Evolutionary conservation across 2,888 invertebrate genomes (phyloP), one percentile per base, ranked within the genome.

Genomic region (Poecilus cupreus): DNA sequence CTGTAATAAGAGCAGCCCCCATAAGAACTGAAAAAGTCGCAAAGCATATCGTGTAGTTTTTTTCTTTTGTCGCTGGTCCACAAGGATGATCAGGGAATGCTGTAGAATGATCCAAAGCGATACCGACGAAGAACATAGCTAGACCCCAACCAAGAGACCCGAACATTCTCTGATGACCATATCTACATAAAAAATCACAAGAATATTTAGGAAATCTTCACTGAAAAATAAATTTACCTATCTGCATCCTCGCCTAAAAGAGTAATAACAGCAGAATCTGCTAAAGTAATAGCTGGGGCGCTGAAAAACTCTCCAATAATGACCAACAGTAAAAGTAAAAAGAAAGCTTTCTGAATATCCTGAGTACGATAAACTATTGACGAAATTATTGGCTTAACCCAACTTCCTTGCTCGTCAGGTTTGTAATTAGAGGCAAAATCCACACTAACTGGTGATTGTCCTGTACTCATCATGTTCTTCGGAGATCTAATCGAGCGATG

Each of bases 21-120:
- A 99, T 99, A 32, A 99, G 91, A 32, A 98, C 96, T 16, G 97
- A 96, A 90, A 99, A 99, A 60, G 98, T 97, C 10, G 98, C 97
- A 90, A 99, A 99, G 89, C 99, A 99, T 84, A 99, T 97, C 39
- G 97, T 98, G 90, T 99, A 99, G 90, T 99, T 99, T 89, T 98
- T 97, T 90, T 99, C 99, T 87, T 96, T 94, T 82, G 93, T 92
- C 86, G 96, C 96, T 5, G 97, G 96, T 0, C 93, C 95, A 87
- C 98, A 98, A 0, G 97, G 97, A 89, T 97, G 97, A 85, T 96
- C 93, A 22, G 97, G 96, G 89, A 99, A 99, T 0, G 97, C 95
- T 18, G 98, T 98, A 81, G 98, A 98, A 89, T 98, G 97, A 90
- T 99, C 99, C 82, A 99, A 91, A 0, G 96, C 97, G 85, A 98